Conservation (phyloP, 2,797 vertebrate species). For the Gadopsis bispinosus region DNA sequence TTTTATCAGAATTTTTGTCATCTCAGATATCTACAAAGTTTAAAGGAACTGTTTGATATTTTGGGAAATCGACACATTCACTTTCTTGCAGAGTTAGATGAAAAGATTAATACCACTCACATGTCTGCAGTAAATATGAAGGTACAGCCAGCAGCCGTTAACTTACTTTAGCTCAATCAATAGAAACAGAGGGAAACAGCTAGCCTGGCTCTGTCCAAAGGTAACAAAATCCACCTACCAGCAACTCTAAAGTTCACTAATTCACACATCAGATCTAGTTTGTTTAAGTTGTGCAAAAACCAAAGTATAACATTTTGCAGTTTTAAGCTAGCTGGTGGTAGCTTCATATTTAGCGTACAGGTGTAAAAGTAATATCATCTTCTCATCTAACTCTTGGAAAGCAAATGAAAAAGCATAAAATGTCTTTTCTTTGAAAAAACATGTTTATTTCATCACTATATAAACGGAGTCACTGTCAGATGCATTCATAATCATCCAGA, state of each 20-base stretch:
- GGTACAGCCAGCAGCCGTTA: background rate
- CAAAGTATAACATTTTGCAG: rapidly evolving
- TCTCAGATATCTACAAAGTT: background rate
- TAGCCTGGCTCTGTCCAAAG: background rate
- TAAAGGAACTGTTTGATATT: background rate
- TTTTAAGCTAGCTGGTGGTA: background rate
- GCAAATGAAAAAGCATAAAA: background rate
- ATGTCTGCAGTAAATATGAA: background rate
- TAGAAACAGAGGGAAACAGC: background rate
- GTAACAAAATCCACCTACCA: background rate
- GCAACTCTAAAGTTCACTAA: background rate
- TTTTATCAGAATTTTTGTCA: background rate
- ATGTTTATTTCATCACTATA: background rate
- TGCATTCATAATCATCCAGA: constrained; percentile 38
- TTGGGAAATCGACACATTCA: background rate
- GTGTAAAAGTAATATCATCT: background rate
- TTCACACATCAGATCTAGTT: background rate
- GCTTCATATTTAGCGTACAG: background rate
- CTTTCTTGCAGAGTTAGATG: background rate
- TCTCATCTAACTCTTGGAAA: background rate
- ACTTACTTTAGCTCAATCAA: background rate
- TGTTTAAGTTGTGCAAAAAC: background rate
- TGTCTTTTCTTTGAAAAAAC: background rate
- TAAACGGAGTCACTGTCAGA: background rate
- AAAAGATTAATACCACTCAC: background rate